Base-by-base conservation (phyloP, 2,888 invertebrate genomes). In the Drosophila meridiana region DNA sequence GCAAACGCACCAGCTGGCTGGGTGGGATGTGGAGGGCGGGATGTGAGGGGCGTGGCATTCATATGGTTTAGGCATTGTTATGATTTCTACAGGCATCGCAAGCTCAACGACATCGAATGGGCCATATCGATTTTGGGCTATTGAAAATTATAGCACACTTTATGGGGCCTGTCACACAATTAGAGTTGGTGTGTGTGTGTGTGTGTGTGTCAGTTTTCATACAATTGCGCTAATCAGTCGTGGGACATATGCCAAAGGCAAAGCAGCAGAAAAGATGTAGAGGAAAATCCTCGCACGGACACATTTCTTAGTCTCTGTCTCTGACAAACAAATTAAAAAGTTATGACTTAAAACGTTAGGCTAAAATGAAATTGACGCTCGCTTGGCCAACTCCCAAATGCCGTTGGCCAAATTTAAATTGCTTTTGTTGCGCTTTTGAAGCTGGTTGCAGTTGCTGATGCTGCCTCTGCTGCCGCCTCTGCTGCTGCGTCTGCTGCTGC, bases 291-390 rank as follows among this genome's bases (percentile, higher is more conserved):
- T 50, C 32, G 34, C 50, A 50, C 32, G 32, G 8, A 2, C 30
- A 48, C 26, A 57, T 75, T 82, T 74, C 70, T 34, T 50, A 13
- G 26, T 57, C 78, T 86, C 80, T 81, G 85, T 53, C 67, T 70
- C 76, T 89, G 87, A 82, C 87, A 87, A 87, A 85, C 82, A 89
- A 87, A 87, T 87, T 87, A 89, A 87, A 87, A 87, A 87, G 87
- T 87, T 87, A 89, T 87, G 83, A 83, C 82, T 82, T 76, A 83
- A 87, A 79, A 52, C 68, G 78, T 79, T 78, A 73, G 78, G 76
- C 72, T 68, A 63, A 84, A 84, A 85, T 85, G 76, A 85, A 83
- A 77, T 87, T 87, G 77, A 30, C 69, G 79, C 65, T 73, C 73
- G 78, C 78, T 73, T 71, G 81, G 77, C 71, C 88, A 82, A 76